These are phyloP conservation scores for Meghimatium bilineatum DNA, from an alignment of 2,888 invertebrate genomes.

Conservation along the genomic window DNA sequence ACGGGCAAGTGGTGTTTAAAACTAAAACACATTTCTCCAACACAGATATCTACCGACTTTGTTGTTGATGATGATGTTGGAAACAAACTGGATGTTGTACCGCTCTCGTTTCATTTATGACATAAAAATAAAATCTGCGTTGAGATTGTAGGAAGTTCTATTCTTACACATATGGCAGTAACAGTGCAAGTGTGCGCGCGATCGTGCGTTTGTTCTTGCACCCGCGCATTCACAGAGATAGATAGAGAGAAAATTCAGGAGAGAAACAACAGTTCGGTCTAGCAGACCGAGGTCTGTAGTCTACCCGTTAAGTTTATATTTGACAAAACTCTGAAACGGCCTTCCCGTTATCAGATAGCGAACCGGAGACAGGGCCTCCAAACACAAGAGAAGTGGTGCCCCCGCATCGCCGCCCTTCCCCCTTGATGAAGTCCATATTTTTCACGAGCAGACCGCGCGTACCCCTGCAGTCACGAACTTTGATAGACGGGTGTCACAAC, in stretches of 20 bases:
- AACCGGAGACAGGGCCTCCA: conserved; percentile 14
- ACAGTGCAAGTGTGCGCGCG: background rate
- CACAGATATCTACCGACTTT: too few relatives aligned
- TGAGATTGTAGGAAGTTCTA: background rate
- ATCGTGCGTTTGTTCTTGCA: background rate
- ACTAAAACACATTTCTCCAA: too few relatives aligned
- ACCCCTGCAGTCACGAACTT: conserved; percentile 70
- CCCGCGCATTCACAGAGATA: too few relatives aligned
- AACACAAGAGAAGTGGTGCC: conserved; percentile 51
- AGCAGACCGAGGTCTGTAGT: background rate
- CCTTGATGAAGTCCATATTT: conserved; percentile 58
- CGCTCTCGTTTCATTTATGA: too few relatives aligned
- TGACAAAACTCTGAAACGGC: background rate
- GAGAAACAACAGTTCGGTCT: too few relatives aligned
- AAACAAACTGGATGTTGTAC: too few relatives aligned
- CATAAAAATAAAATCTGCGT: too few relatives aligned
- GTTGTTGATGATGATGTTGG: too few relatives aligned
- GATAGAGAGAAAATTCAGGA: too few relatives aligned
- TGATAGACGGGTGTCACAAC: conserved; percentile 75
- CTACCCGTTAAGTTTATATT: background rate
- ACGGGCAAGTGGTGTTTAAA: too few relatives aligned
- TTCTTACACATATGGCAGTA: background rate
- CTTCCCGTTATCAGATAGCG: conserved; percentile 47
- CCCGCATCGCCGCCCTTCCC: conserved; percentile 49
- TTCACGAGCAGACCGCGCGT: conserved; percentile 57